phyloP scores from a whole-genome alignment of 2,797 vertebrate genomes.

The Leucoraja ocellata region DNA sequence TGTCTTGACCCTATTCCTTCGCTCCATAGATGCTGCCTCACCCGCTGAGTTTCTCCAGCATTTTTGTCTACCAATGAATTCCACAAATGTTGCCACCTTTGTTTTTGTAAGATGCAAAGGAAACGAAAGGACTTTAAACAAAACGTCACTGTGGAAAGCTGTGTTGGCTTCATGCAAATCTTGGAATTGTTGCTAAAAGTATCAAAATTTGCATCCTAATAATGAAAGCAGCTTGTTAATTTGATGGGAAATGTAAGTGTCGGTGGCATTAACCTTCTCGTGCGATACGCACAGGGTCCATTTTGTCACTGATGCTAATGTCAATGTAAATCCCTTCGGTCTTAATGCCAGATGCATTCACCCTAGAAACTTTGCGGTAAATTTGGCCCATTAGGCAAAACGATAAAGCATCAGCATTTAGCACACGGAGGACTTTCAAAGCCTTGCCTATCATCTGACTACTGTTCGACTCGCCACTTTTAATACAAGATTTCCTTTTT shows the following conservation, averaged over 20 bases:
- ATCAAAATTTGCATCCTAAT: neutral
- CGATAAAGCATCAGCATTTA: neutral
- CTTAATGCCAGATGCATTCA: neutral
- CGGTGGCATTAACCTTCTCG: too few species aligned
- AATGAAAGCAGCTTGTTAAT: neutral
- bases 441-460: neutral
- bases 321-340: slow-evolving; percentile 1
- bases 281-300: neutral
- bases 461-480: neutral
- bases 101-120: too few species aligned
- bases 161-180: neutral
- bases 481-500: neutral
- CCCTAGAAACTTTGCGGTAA: neutral
- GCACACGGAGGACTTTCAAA: neutral
- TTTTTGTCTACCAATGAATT: too few species aligned
- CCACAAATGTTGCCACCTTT: too few species aligned
- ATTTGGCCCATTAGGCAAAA: neutral
- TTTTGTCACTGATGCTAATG: neutral
- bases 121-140: neutral
- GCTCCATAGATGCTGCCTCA: too few species aligned
- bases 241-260: neutral
- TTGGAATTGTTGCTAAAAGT: neutral
- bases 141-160: neutral
- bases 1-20: too few species aligned
- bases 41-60: too few species aligned